Evolutionary conservation across 2,797 vertebrate species (phyloP).

Genomic region (Spatula clypeata): DNA sequence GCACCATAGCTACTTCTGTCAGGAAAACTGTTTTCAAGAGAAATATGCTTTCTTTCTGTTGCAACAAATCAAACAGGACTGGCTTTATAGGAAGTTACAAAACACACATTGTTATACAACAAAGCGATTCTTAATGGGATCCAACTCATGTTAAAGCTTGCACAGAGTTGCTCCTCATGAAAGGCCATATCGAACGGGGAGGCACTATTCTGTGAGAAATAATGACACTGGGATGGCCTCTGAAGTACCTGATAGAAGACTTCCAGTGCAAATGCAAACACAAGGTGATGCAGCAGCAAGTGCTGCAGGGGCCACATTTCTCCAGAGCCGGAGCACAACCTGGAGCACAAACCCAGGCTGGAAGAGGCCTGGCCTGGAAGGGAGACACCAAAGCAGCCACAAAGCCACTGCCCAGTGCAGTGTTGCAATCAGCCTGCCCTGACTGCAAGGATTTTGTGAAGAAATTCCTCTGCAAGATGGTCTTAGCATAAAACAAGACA

Average conservation of each 20-base stretch:
- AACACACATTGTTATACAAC: background rate
- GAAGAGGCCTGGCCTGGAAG: background rate
- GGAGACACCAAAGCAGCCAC: background rate
- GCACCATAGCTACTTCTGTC: background rate
- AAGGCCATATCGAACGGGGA: background rate
- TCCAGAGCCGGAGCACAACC: background rate
- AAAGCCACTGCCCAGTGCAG: background rate
- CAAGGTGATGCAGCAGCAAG: background rate
- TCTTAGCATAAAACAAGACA: background rate
- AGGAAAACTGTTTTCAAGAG: background rate
- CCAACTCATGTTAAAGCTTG: background rate
- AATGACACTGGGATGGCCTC: background rate
- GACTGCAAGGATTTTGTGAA: background rate
- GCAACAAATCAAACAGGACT: background rate
- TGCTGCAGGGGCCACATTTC: background rate
- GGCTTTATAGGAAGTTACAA: background rate
- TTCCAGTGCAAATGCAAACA: background rate
- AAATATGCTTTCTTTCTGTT: background rate
- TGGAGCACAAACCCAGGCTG: background rate
- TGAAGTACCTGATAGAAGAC: background rate
- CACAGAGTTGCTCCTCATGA: background rate
- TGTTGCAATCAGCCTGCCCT: background rate
- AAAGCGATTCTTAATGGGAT: background rate
- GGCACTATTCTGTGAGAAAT: background rate
- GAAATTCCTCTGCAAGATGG: background rate